Base-by-base conservation (phyloP, 2,888 invertebrate genomes). In the Calameuta idolon region DNA sequence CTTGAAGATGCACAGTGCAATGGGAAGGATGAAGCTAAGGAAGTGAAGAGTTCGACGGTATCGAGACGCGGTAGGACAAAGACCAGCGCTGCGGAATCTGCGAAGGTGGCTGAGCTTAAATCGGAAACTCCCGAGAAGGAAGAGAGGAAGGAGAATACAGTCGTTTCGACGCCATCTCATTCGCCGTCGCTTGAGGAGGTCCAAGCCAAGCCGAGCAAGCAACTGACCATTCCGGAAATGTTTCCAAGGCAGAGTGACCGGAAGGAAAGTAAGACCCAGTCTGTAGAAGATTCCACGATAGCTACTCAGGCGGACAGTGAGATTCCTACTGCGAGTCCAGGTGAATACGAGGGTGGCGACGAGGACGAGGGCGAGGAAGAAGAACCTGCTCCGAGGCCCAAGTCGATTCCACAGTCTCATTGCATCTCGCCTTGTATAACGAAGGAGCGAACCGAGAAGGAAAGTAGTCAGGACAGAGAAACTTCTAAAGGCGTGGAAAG, bases 341-440 rank as follows among this genome's bases (percentile, higher is more conserved):
- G 90, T 9, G 91, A 92, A 69, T 90, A 91, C 79, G 91, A 90
- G 73, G 91, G 90, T 4, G 91, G 91, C 0, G 92, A 92, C 77
- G 91, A 92, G 71, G 91, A 91, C 75, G 92, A 92, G 40, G 91
- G 91, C 0, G 91, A 92, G 55, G 91, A 89, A 68, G 90, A 89
- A 33, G 89, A 91, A 73, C 87, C 87, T 75, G 85, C 86, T 75
- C 85, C 87, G 33, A 83, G 84, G 37, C 77, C 86, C 12, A 88
- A 87, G 77, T 84, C 85, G 4, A 85, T 85, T 71, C 79, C 83
- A 4, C 86, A 82, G 69, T 81, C 82, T 73, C 79, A 83, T 15
- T 79, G 79, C 5, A 79, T 82, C 34, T 78, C 82, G 1, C 75
- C 79, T n/a, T 77, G 81, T 34, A 77, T 78, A 15, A 81, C 76